A percentile compares a stretch with the other conserved stretches of the same genome.
These are phyloP conservation scores for Alentia gelatinosa DNA, from an alignment of 2,888 invertebrate genomes.

Conservation along the genomic window DNA sequence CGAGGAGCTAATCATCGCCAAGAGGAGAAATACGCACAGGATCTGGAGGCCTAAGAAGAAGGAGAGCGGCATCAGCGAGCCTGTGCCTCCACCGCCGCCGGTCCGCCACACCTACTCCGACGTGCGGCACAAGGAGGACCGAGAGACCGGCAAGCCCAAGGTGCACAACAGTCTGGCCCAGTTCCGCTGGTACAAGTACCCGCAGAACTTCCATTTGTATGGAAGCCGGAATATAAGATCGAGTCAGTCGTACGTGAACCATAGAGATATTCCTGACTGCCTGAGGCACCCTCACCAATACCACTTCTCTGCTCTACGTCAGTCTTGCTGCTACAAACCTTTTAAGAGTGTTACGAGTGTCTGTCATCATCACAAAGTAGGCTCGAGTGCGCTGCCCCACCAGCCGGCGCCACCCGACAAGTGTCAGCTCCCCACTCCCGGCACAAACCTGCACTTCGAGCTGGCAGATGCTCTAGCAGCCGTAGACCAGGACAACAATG, in stretches of 20 bases:
- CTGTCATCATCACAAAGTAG: background rate
- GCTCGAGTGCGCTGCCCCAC: background rate
- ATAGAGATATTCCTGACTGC: background rate
- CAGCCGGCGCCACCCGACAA: background rate
- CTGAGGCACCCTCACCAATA: background rate
- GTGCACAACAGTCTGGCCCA: background rate
- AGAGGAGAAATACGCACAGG: background rate
- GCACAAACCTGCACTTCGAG: background rate
- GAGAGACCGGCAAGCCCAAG: background rate
- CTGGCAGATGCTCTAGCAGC: background rate
- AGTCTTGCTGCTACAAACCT: constrained; percentile 13
- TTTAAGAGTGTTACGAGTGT: background rate
- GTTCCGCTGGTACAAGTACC: background rate
- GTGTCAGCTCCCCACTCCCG: background rate
- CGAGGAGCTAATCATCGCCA: background rate
- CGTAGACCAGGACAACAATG: background rate
- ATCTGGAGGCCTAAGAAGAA: background rate
- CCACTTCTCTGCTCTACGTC: background rate
- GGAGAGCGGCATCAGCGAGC: background rate
- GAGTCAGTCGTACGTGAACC: background rate
- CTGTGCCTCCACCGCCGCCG: background rate
- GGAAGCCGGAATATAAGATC: background rate
- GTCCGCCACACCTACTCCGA: background rate
- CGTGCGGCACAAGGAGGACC: background rate
- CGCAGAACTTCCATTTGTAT: background rate